phyloP scores from a whole-genome alignment of 2,797 vertebrate species.

The Eospalax fontanierii region DNA sequence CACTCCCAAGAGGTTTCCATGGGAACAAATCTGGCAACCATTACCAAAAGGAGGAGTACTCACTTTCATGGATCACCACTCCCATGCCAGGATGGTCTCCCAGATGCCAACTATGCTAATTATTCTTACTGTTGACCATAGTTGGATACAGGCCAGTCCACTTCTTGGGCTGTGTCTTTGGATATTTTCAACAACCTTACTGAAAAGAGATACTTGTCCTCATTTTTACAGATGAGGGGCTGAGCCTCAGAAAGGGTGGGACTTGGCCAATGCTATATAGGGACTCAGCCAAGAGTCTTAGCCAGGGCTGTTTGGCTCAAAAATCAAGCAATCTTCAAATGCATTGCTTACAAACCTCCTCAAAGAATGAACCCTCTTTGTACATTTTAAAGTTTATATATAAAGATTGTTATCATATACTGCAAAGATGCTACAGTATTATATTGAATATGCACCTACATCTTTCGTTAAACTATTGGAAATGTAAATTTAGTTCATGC shows the following conservation, averaged over 20 bases:
- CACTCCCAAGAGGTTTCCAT: neutral
- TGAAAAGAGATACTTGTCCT: slow-evolving; percentile 38
- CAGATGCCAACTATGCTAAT: slow-evolving; percentile 51
- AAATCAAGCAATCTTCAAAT: slow-evolving; percentile 40
- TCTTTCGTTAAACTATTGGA: slow-evolving; percentile 46
- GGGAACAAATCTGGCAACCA: slow-evolving; percentile 50
- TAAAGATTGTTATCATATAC: slow-evolving; percentile 42
- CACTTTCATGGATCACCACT: neutral
- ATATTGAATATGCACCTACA: neutral
- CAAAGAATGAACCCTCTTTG: slow-evolving; percentile 1
- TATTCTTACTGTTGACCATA: neutral
- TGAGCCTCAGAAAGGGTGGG: slow-evolving; percentile 48
- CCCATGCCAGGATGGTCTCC: slow-evolving; percentile 35
- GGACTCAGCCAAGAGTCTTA: slow-evolving; percentile 19
- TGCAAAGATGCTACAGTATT: slow-evolving; percentile 14
- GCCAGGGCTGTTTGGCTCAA: neutral
- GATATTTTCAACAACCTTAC: slow-evolving; percentile 44
- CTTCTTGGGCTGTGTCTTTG: slow-evolving; percentile 56
- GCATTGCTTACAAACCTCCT: slow-evolving; percentile 31
- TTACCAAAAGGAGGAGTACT: neutral
- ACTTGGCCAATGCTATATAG: neutral
- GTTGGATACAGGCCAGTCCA: slow-evolving; percentile 44
- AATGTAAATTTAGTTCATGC: neutral
- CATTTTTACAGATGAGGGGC: slow-evolving; percentile 50
- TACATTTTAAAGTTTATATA: slow-evolving; percentile 34